Evolutionary conservation across 2,113 vertebrate genomes (phyloP), one percentile per base, ranked within the genome.

Genomic region (Propithecus coquereli): DNA sequence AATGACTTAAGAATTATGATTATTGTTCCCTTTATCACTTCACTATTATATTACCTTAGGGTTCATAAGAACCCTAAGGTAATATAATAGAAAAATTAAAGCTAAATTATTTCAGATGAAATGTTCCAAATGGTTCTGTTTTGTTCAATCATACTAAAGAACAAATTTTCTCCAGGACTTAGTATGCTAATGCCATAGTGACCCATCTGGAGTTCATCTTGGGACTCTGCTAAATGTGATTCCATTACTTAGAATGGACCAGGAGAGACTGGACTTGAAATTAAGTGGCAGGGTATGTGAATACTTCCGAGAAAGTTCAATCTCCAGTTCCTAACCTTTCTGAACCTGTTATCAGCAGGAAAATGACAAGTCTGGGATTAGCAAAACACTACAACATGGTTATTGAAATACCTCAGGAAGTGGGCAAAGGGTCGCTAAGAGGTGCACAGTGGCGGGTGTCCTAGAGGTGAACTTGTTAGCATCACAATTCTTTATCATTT

Each of bases 31-130:
- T 70, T 77, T 17, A 68, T 91, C 9, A 57, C 23, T 93, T 91
- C 66, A 47, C 45, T 94, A 8, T 77, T 77, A 59, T 74, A 68
- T 94, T 90, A 87, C 37, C 63, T 73, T 43, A 84, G 50, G 10
- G 43, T 17, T 87, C 8, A 68, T 37, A 40, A 45, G 76, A 7
- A 81, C 13, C 14, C 57, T 50, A 76, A 80, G 47, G 37, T 94
- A 86, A 90, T 47, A 90, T n/a, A 59, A 84, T 25, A 95, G 61
- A 84, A 95, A 50, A 66, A 37, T 59, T 80, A 96, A 88, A 95
- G 12, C 34, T 65, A 87, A 90, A 23, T 93, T 90, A 50, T 89
- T 93, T 23, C 57, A 63, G 37, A 73, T 43, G 52, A 57, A 89
- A 80, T 87, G 25, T 65, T 89, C 80, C 83, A 89, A 83, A 43